Conservation (phyloP, 2,888 invertebrate species). For the Plebejus argus region DNA sequence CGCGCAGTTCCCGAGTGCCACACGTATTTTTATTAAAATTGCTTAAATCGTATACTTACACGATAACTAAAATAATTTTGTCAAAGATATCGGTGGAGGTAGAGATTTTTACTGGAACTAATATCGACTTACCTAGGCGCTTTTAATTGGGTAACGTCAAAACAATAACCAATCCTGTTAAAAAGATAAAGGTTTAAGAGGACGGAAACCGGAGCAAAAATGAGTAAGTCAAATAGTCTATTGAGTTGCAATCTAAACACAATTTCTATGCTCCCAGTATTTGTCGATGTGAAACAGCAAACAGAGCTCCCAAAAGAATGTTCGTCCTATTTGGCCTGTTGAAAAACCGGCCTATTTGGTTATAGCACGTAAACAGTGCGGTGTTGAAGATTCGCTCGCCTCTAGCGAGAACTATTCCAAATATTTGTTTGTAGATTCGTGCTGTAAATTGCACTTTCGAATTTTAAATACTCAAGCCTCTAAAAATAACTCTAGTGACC, state of each 20-base stretch:
- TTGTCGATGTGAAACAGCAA: not conserved
- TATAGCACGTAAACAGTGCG: not conserved
- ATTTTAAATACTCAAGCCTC: not conserved
- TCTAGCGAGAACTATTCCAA: not conserved
- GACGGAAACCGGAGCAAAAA: no score
- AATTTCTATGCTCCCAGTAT: not conserved
- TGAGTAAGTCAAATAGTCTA: not conserved
- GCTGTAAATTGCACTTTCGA: not conserved
- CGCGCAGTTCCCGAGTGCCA: no score
- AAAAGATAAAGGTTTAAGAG: no score
- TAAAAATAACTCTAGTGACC: not conserved
- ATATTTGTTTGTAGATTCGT: conserved; percentile 1
- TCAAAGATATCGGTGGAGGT: no score
- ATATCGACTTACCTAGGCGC: not conserved
- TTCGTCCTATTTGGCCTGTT: not conserved
- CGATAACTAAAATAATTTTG: no score
- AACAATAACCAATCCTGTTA: no score
- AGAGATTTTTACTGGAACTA: no score
- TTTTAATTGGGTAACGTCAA: no score
- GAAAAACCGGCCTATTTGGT: not conserved
- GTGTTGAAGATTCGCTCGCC: not conserved
- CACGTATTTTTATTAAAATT: no score
- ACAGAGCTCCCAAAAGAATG: not conserved
- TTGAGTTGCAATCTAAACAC: not conserved
- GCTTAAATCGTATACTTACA: no score